phyloP scores from a whole-genome alignment of 2,797 vertebrate genomes.

The Orientallactaga sibirica region DNA sequence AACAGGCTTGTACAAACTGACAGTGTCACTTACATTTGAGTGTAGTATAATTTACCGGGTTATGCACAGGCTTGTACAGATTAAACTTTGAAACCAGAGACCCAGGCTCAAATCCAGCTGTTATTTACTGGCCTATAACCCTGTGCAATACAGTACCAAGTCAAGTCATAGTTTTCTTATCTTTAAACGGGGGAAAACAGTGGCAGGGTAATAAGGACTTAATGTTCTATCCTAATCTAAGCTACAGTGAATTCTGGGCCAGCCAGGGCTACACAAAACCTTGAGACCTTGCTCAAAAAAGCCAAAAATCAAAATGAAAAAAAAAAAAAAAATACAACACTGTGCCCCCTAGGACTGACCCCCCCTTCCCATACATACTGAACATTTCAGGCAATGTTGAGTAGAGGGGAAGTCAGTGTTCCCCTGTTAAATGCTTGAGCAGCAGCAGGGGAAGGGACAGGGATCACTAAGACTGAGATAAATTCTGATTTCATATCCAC shows the following conservation, averaged over 20 bases:
- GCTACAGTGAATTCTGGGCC: not conserved
- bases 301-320: not conserved
- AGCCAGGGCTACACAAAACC: not conserved
- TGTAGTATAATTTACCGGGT: no score
- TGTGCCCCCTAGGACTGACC: not conserved
- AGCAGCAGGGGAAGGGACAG: no score
- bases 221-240: not conserved
- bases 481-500: not conserved
- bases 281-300: not conserved
- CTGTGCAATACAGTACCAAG: not conserved
- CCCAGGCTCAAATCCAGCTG: not conserved
- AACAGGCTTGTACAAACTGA: no score
- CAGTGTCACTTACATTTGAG: not conserved
- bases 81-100: not conserved
- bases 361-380: not conserved
- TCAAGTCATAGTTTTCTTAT: not conserved
- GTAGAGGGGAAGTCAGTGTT: not conserved
- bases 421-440: not conserved
- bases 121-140: not conserved
- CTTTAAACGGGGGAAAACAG: constrained; percentile 8
- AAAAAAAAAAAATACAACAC: not conserved
- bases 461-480: constrained; percentile 5
- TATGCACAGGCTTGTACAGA: not conserved
- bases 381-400: not conserved
- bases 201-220: not conserved